Conservation (phyloP, 2,888 invertebrate genomes). For the Cephus spinipes region DNA sequence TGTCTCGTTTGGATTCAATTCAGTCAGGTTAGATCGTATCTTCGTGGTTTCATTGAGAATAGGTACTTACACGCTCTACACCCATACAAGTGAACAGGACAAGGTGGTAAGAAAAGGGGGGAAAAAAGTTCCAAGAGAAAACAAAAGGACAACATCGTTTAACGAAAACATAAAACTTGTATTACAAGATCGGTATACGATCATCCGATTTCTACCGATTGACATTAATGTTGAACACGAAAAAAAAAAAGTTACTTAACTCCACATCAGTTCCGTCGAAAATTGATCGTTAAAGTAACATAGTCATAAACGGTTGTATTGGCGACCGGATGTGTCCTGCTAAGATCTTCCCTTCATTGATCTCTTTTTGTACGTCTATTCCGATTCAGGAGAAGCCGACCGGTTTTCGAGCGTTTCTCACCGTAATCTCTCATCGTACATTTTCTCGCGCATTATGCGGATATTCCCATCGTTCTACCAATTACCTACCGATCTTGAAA, state of each 20-base stretch:
- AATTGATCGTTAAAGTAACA: background rate
- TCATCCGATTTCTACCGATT: background rate
- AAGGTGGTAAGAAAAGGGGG: background rate
- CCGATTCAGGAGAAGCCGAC: background rate
- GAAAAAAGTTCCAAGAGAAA: background rate
- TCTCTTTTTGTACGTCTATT: background rate
- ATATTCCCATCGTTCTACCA: slow-evolving; percentile 44
- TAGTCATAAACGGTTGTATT: background rate
- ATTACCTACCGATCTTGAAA: slow-evolving; percentile 69
- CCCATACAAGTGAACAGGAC: background rate
- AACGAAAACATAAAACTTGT: background rate
- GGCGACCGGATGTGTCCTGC: background rate
- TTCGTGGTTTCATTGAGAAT: background rate
- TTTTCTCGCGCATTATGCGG: background rate
- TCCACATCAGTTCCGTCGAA: background rate
- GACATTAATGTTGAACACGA: background rate
- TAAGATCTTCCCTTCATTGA: background rate
- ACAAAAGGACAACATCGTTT: background rate
- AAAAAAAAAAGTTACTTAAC: background rate
- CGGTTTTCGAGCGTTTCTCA: background rate
- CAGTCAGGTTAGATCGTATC: background rate
- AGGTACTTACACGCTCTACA: background rate
- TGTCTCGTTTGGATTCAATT: slow-evolving; percentile 20
- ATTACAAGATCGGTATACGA: background rate
- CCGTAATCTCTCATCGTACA: background rate